Evolutionary conservation across 2,888 invertebrate genomes (phyloP), one percentile per base, ranked within the genome.

Genomic region (Salpingus planirostris): DNA sequence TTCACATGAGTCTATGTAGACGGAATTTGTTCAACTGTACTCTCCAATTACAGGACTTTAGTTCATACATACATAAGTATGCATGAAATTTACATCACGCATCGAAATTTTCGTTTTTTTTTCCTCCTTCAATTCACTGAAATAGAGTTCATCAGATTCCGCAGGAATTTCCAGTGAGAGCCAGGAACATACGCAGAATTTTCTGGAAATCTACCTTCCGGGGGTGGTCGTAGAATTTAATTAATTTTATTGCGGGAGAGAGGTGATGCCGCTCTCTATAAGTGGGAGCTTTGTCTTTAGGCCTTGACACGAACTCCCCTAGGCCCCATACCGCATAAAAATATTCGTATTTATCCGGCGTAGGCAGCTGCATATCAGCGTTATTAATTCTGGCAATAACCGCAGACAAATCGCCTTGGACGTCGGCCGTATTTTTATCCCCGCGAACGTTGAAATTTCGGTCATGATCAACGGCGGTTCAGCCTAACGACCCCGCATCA

Each of bases 341-440:
- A 41, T 46, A 40, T 44, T 40, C 41, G 40, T 42, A 44, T 46
- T 46, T 44, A 44, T 33, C 34, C 33, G 10, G 18, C 24, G 21
- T 7, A 26, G 4, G 36, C 41, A 41, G 43, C 43, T 47, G 40
- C 42, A 46, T 44, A 43, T 44, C 44, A 42, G 11, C 36, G 43
- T 46, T 46, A 44, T 46, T 44, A 46, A 44, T 44, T 44, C 30
- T 26, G 24, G 34, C 41, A 44, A 44, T 43, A 44, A 46, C 43
- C 38, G 31, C 33, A 44, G 46, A 46, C 40, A 44, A 46, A 46
- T 46, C 40, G 37, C 42, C 26, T 29, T 28, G 33, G 36, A 32
- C 38, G 28, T 28, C 10, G 10, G 18, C 24, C 33, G 30, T 30
- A 33, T 33, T 36, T 36, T 36, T 40, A 34, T 38, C 25, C 34